A percentile compares a stretch with the other conserved stretches of the same genome.
These are phyloP conservation scores for Tigriopus californicus DNA, from an alignment of 2,888 invertebrate species.

Conservation along the genomic window DNA sequence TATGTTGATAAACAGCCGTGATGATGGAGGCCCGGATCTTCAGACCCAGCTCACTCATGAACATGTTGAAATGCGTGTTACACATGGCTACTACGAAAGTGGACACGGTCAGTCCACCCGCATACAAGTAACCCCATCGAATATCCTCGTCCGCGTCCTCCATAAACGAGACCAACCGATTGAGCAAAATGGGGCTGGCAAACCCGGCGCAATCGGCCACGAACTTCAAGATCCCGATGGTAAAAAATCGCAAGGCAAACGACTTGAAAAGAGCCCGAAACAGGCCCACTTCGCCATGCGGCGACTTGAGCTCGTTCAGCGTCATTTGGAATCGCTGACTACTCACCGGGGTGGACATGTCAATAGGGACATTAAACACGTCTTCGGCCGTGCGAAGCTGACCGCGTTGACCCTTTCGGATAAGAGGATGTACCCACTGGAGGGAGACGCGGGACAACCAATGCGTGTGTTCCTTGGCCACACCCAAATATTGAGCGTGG, in stretches of 20 bases:
- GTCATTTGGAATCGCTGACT: constrained; percentile 38
- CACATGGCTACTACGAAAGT: constrained; percentile 49
- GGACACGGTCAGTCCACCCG: background rate
- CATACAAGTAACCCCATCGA: constrained; percentile 9
- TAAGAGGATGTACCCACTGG: constrained; percentile 67
- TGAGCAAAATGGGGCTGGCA: constrained; percentile 70
- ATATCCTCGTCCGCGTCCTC: constrained; percentile 43
- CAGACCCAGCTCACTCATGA: constrained; percentile 58
- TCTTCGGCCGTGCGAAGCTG: constrained; percentile 54
- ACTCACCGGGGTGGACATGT: constrained; percentile 40
- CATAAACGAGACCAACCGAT: constrained; percentile 55
- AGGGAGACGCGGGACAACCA: constrained; percentile 56
- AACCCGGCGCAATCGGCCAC: constrained; percentile 55
- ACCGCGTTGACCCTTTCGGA: constrained; percentile 55
- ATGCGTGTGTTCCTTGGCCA: constrained; percentile 56
- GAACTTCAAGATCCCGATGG: constrained; percentile 23
- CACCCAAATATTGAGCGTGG: constrained; percentile 51
- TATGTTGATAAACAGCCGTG: constrained; percentile 57
- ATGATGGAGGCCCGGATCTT: constrained; percentile 72
- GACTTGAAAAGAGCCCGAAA: constrained; percentile 15
- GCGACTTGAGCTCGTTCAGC: background rate
- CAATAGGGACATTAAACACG: constrained; percentile 56
- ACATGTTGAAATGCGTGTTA: constrained; percentile 73
- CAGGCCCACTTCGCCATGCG: background rate
- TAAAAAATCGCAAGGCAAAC: constrained; percentile 15